Base-by-base conservation (phyloP, 2,888 invertebrate species). In the Onchidella celtica region DNA sequence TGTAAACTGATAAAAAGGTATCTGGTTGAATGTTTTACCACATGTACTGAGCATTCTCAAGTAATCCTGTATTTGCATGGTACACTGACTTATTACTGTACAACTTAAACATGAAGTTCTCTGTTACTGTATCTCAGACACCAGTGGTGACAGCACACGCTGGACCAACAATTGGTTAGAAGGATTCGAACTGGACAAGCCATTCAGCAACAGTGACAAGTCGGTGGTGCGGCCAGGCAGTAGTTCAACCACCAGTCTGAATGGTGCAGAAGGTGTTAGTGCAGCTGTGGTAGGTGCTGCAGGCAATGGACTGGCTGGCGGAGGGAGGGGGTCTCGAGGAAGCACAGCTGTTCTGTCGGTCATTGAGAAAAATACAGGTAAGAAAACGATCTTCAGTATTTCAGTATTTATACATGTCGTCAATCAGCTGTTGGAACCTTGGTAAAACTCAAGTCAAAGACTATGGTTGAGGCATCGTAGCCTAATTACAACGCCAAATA, bases 141-240 rank as follows among this genome's bases (percentile, higher is more conserved):
- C 70, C 2, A 63, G 70, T 65, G 83, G 77, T 68, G 85, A 85
- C 59, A 76, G 84, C 57, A 40, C 55, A 78, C 73, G 70, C 14
- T 80, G 78, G 75, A 79, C 83, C 38, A 84, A 85, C 63, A 83
- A 84, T 79, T 72, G 85, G 70, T 27, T 55, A 34, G 79, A 72
- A 27, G 69, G 63, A 0, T 68, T 78, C 17, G 82, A 82, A n/a
- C 79, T 79, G 27, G 82, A 82, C 29, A 81, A 81, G 63, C 83
- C 80, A 21, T 81, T 81, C 70, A 81, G 83, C 74, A 73, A 83
- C 61, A 81, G 63, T 68, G 82, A 83, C 75, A 74, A 83, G 70
- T 65, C 77, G 6, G 73, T 79, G 27, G 65, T 66, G 3, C 73
- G 38, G 2, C 40, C 61, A 14, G 36, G 63, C 38, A 59, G 61